Evolutionary conservation across 2,888 invertebrate species (phyloP).

Genomic region (Neoitamus cyanurus): DNA sequence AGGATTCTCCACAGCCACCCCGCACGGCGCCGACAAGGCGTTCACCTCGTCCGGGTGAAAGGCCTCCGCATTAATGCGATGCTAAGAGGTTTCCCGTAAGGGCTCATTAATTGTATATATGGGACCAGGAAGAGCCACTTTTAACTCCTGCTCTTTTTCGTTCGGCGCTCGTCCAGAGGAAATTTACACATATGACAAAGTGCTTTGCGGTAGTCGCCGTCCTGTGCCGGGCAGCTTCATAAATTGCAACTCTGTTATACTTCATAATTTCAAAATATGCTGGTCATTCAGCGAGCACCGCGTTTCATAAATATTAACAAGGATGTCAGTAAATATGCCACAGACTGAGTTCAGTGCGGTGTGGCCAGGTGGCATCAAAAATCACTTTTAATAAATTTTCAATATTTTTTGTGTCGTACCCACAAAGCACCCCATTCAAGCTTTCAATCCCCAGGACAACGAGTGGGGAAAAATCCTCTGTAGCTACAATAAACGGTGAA

Average conservation of each 20-base stretch:
- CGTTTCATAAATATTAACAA: constrained; percentile 50
- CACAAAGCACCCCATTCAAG: constrained; percentile 23
- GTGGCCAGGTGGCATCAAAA: constrained; percentile 42
- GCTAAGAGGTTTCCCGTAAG: constrained; percentile 25
- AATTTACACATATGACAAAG: constrained; percentile 36
- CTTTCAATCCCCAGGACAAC: neutral
- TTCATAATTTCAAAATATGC: constrained; percentile 43
- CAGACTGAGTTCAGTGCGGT: constrained; percentile 35
- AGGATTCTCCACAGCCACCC: neutral
- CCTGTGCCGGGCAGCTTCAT: constrained; percentile 18
- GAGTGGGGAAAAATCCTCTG: constrained; percentile 18
- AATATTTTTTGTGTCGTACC: constrained; percentile 17
- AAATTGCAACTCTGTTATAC: constrained; percentile 24
- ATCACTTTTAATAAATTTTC: constrained; percentile 48
- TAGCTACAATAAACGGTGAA: constrained; percentile 24
- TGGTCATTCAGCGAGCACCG: constrained; percentile 26
- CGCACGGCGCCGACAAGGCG: neutral
- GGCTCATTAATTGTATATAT: constrained; percentile 27
- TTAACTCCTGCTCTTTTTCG: constrained; percentile 2
- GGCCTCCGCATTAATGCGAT: neutral
- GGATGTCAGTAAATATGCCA: constrained; percentile 49
- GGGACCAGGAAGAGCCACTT: constrained; percentile 14
- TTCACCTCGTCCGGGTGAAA: neutral
- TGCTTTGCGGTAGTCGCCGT: constrained; percentile 18
- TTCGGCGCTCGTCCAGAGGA: constrained; percentile 1